Evolutionary conservation across 2,113 vertebrate species (phyloP).

Genomic region (Taurulus bubalis): DNA sequence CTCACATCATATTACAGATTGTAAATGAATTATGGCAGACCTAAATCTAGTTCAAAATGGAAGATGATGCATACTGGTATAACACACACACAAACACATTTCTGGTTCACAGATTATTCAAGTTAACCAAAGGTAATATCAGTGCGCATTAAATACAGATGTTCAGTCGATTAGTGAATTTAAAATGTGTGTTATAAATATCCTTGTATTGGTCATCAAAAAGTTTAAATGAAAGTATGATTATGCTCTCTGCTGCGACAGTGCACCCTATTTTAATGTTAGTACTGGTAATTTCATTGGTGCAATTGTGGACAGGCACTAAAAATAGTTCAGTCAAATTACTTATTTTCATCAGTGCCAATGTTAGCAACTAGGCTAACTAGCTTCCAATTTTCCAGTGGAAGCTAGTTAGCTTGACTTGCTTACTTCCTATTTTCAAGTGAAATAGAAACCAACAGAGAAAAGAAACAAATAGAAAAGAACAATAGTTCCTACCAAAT

Average conservation of each 20-base stretch:
- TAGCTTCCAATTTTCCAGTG: not conserved
- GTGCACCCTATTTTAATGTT: no score
- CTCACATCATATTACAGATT: slow-evolving; percentile 57
- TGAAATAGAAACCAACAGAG: not conserved
- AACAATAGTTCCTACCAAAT: not conserved
- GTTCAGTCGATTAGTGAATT: not conserved
- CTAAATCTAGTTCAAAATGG: slow-evolving; percentile 48
- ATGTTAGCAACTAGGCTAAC: not conserved
- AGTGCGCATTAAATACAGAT: slow-evolving; percentile 16
- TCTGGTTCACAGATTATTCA: slow-evolving; percentile 29
- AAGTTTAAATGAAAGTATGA: not conserved
- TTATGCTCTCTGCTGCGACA: not conserved
- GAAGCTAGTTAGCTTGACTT: not conserved
- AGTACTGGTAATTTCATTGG: not conserved
- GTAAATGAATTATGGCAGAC: slow-evolving; percentile 47
- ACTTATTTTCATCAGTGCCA: not conserved
- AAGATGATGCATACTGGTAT: slow-evolving; percentile 36
- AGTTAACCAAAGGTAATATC: slow-evolving; percentile 47
- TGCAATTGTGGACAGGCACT: not conserved
- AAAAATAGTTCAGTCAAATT: not conserved
- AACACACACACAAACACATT: not conserved
- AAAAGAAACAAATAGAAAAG: not conserved
- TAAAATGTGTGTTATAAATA: not conserved
- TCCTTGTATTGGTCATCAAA: not conserved
- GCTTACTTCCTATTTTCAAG: not conserved